Evolutionary conservation across 2,113 vertebrate genomes (phyloP).

Genomic region (Sterrhoptilus dennistouni): DNA sequence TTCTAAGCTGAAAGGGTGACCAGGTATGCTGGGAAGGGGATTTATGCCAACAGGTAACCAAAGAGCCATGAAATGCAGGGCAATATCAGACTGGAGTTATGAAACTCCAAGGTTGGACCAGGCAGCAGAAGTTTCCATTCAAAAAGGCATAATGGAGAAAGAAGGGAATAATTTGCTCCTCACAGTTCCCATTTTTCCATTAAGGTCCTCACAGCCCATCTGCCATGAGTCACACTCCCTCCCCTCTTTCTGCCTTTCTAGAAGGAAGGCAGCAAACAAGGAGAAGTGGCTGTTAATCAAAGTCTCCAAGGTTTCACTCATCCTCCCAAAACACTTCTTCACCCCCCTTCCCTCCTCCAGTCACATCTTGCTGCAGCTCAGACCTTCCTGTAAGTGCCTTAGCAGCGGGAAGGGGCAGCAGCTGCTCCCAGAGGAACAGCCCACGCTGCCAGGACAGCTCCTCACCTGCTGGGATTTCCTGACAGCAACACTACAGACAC

Average conservation of each 20-base stretch:
- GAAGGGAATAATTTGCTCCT: not conserved
- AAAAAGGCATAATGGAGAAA: not conserved
- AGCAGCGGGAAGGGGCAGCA: not conserved
- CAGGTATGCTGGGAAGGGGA: not conserved
- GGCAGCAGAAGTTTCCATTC: not conserved
- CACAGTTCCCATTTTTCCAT: not conserved
- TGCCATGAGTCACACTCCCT: not conserved
- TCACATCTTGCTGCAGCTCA: not conserved
- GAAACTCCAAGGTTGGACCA: not conserved
- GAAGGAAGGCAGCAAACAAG: not conserved
- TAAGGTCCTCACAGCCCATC: not conserved
- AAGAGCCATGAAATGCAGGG: not conserved
- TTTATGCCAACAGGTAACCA: not conserved
- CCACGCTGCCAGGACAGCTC: not conserved
- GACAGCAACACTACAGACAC: not conserved
- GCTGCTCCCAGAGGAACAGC: not conserved
- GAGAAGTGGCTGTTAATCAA: not conserved
- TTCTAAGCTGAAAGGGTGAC: not conserved
- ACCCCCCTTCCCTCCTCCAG: not conserved
- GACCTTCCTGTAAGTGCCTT: not conserved
- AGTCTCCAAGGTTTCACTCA: not conserved
- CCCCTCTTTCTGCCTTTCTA: not conserved
- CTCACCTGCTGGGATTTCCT: too few relatives aligned
- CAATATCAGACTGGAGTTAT: not conserved
- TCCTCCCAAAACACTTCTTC: not conserved